These are phyloP conservation scores for Meghimatium bilineatum DNA, from an alignment of 2,888 invertebrate genomes.

Conservation along the genomic window DNA sequence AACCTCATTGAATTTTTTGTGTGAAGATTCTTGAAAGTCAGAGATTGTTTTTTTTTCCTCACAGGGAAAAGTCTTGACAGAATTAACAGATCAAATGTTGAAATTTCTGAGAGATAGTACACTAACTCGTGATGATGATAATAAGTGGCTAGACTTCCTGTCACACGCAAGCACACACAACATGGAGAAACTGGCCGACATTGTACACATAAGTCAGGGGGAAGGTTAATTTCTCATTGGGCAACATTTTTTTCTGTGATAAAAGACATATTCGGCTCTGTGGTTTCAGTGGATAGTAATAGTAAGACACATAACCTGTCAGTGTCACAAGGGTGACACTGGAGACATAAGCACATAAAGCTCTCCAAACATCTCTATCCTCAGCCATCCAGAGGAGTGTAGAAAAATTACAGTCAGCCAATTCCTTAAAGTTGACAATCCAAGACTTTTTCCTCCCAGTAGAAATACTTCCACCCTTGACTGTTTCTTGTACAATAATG, in stretches of 20 bases:
- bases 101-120: slow-evolving; percentile 59
- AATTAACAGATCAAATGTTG: slow-evolving; percentile 51
- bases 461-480: too few relatives aligned
- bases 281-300: too few relatives aligned
- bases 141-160: slow-evolving; percentile 70
- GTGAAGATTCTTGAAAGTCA: background rate
- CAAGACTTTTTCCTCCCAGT: too few relatives aligned
- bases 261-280: too few relatives aligned
- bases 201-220: background rate
- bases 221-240: background rate
- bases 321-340: too few relatives aligned
- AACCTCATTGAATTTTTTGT: too few relatives aligned
- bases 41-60: slow-evolving; percentile 26
- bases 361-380: too few relatives aligned
- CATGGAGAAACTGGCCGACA: slow-evolving; percentile 54
- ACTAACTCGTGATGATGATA: slow-evolving; percentile 62
- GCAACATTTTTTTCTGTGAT: background rate
- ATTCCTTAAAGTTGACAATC: too few relatives aligned
- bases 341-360: too few relatives aligned
- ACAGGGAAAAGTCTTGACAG: slow-evolving; percentile 54
- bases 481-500: too few relatives aligned
- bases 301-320: background rate
- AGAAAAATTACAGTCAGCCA: too few relatives aligned
- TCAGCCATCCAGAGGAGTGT: too few relatives aligned
- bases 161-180: slow-evolving; percentile 68